A percentile compares a stretch with the other conserved stretches of the same genome.
phyloP scores from a whole-genome alignment of 2,113 vertebrate genomes.

The Oreocharis arfaki region DNA sequence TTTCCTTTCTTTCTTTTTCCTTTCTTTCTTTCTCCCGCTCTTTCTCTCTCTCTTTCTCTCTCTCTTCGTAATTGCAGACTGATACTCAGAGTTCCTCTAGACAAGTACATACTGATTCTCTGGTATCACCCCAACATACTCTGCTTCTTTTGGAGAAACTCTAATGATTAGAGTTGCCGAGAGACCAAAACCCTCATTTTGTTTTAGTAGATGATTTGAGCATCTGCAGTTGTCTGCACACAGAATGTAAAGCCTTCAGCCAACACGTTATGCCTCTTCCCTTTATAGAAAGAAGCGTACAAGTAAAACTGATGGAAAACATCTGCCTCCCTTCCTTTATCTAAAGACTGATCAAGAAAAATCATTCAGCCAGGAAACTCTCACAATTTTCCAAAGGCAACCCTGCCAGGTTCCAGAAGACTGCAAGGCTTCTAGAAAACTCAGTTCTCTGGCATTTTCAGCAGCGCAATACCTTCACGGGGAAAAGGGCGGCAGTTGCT shows the following conservation, averaged over 20 bases:
- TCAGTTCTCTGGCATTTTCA: background rate
- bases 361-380: background rate
- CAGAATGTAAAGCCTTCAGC: background rate
- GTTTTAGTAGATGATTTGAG: background rate
- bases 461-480: background rate
- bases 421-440: background rate
- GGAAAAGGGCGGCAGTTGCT: background rate
- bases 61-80: background rate
- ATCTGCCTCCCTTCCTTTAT: background rate
- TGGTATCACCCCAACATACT: background rate
- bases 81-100: background rate
- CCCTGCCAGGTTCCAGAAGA: background rate
- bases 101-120: background rate
- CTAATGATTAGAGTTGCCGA: background rate
- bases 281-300: background rate
- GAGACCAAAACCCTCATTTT: background rate
- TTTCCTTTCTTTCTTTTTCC: too few relatives aligned
- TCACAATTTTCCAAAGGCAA: background rate
- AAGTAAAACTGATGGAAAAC: slow-evolving; percentile 14
- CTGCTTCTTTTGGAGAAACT: background rate
- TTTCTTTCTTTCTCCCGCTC: fast-evolving
- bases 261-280: background rate
- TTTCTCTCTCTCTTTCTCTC: fast-evolving
- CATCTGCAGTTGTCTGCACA: background rate
- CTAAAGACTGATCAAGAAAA: slow-evolving; percentile 9